A percentile compares a stretch with the other conserved stretches of the same genome.
Evolutionary conservation across 2,797 vertebrate genomes (phyloP).

Genomic region (Bucorvus abyssinicus): DNA sequence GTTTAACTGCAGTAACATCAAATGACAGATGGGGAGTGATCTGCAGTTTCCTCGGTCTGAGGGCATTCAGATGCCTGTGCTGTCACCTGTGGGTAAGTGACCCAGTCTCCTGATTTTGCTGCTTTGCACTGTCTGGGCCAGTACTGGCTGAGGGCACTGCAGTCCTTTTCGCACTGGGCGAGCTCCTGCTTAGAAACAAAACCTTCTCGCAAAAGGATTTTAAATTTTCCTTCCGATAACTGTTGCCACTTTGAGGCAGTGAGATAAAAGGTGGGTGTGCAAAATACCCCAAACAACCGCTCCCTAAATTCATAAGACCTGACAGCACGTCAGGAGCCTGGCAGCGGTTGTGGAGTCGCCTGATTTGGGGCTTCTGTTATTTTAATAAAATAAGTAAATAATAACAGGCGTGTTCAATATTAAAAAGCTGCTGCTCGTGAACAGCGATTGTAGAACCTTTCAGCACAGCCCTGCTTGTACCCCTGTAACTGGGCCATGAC

Average conservation of each 20-base stretch:
- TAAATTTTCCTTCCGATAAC: background rate
- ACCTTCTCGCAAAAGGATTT: background rate
- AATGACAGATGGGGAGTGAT: background rate
- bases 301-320: background rate
- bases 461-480: fast-evolving
- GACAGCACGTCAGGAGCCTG: background rate
- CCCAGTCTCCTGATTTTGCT: background rate
- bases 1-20: background rate
- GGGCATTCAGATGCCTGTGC: background rate
- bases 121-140: background rate
- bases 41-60: background rate
- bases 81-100: background rate
- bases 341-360: background rate
- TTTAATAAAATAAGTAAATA: background rate
- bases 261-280: background rate
- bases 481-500: background rate
- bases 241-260: background rate
- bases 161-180: background rate
- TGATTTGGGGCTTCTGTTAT: background rate
- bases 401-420: background rate
- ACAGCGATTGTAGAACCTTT: background rate
- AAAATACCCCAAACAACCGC: background rate
- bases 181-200: background rate
- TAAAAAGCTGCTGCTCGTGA: background rate
- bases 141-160: background rate